Evolutionary conservation across 2,797 vertebrate species (phyloP).

Genomic region (Synaphobranchus kaupii): DNA sequence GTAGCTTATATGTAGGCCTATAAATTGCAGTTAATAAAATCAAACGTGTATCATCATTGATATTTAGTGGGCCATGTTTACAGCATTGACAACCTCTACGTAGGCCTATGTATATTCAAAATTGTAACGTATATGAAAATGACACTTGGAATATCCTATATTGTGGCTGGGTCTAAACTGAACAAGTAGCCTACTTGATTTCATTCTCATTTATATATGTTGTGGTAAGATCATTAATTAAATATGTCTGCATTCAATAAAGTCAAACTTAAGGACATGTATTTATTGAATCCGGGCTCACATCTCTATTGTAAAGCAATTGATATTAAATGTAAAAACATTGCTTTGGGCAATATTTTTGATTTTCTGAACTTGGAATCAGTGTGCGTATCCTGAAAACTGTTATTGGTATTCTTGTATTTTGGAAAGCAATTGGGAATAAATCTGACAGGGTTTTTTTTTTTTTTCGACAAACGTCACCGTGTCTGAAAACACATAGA

Average conservation of each 20-base stretch:
- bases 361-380: neutral
- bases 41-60: neutral
- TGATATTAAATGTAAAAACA: neutral
- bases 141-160: no score
- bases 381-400: neutral
- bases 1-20: neutral
- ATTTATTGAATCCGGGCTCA: neutral
- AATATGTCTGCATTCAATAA: neutral
- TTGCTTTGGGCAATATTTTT: neutral
- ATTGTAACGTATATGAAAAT: neutral
- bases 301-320: neutral
- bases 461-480: no score
- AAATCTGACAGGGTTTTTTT: neutral
- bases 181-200: no score
- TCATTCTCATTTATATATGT: neutral
- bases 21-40: neutral
- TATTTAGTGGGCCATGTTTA: neutral
- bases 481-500: no score
- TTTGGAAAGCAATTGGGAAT: neutral
- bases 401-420: neutral
- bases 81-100: neutral
- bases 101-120: neutral
- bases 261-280: neutral
- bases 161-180: no score
- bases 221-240: neutral